Evolutionary conservation across 64 coral and sea anemone genomes (phyloP).

Genomic region (Pachyseris speciosa): DNA sequence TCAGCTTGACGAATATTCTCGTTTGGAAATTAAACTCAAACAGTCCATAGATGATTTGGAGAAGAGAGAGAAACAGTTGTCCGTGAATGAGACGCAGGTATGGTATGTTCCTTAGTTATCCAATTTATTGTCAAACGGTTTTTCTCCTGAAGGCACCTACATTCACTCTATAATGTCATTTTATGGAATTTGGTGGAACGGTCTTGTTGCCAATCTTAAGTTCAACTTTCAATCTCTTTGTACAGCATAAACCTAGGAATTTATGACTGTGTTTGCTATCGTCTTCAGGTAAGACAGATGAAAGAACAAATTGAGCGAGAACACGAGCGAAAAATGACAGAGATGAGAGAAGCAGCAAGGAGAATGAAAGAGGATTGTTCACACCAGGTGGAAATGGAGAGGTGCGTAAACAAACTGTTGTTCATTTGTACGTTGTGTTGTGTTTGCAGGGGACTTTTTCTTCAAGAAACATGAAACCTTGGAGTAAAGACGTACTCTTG

Average conservation of each 20-base stretch:
- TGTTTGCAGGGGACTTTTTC: no score
- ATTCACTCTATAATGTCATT: no score
- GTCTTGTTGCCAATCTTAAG: no score
- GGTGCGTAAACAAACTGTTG: slow-evolving; percentile 39
- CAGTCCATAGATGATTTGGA: slow-evolving; percentile 89
- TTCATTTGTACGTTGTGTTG: no score
- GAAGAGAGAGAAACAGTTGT: slow-evolving; percentile 79
- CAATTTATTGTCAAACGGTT: background rate
- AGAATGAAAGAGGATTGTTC: slow-evolving; percentile 96
- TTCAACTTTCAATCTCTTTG: no score
- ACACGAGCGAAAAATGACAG: slow-evolving; percentile 77
- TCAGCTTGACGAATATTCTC: slow-evolving; percentile 92
- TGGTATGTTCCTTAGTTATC: background rate
- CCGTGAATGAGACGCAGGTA: slow-evolving; percentile 70
- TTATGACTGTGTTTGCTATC: background rate
- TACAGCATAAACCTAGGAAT: no score
- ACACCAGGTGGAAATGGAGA: slow-evolving; percentile 98
- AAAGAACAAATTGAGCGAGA: slow-evolving; percentile 88
- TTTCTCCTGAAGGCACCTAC: no score
- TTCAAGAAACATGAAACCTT: no score
- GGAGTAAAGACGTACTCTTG: no score
- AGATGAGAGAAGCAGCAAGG: slow-evolving; percentile 89
- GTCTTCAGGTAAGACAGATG: slow-evolving; percentile 62
- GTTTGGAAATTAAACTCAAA: slow-evolving; percentile 89
- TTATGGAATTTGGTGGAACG: background rate